phyloP scores from a whole-genome alignment of 1,140 invertebrate genomes.

The Notospermus geniculatus region DNA sequence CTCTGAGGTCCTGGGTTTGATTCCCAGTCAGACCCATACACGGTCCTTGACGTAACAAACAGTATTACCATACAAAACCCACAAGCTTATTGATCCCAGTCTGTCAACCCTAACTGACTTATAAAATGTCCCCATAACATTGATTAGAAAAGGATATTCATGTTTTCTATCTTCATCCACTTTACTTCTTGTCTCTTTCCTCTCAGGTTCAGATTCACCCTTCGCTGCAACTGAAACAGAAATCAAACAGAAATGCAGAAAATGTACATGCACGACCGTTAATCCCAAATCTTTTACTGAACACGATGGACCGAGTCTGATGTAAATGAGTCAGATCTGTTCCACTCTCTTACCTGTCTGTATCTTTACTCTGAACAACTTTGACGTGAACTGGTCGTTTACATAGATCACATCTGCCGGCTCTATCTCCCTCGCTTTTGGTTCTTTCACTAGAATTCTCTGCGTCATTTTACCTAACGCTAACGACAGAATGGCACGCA shows the following conservation, averaged over 20 bases:
- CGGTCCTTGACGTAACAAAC: too few relatives aligned
- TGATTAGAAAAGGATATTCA: slow-evolving; percentile 64
- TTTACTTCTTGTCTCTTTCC: slow-evolving; percentile 95
- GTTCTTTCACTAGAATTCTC: slow-evolving; percentile 89
- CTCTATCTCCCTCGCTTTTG: slow-evolving; percentile 95
- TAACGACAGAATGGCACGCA: slow-evolving; percentile 91
- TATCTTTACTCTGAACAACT: slow-evolving; percentile 81
- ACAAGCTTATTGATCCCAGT: too few relatives aligned
- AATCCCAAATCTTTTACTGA: too few relatives aligned
- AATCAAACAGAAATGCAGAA: too few relatives aligned
- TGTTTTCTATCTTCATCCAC: slow-evolving; percentile 99
- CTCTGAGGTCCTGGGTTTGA: too few relatives aligned
- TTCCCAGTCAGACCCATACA: too few relatives aligned
- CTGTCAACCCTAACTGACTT: too few relatives aligned
- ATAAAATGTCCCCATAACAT: too few relatives aligned
- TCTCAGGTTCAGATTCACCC: slow-evolving; percentile 97
- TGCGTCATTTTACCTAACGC: slow-evolving; percentile 92
- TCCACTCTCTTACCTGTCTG: slow-evolving; percentile 59
- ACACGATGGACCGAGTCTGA: too few relatives aligned
- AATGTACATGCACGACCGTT: too few relatives aligned
- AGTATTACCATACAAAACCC: too few relatives aligned
- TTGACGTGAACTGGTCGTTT: slow-evolving; percentile 97
- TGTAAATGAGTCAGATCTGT: too few relatives aligned
- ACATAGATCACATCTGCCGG: slow-evolving; percentile 88
- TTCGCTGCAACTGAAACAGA: slow-evolving; percentile 93